Conservation (phyloP, 2,888 invertebrate species). For the Agriopis aurantiaria region DNA sequence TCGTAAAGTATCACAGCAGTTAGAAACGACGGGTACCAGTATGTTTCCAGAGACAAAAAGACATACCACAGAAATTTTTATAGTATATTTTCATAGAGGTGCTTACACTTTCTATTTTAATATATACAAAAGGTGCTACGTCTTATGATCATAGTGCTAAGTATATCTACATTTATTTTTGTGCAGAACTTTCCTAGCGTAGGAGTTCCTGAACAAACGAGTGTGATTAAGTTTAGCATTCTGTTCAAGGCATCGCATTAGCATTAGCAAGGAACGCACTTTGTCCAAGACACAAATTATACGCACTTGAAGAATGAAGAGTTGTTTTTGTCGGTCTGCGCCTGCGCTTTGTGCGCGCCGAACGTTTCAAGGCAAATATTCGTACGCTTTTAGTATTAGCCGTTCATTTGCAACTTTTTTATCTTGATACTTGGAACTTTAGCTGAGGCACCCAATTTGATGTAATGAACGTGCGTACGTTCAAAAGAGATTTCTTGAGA, state of each 20-base stretch:
- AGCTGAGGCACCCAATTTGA: slow-evolving; percentile 38
- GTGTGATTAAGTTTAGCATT: background rate
- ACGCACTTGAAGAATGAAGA: slow-evolving; percentile 66
- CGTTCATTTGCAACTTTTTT: slow-evolving; percentile 67
- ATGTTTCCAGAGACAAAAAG: no score
- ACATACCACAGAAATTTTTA: no score
- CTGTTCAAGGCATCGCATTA: slow-evolving; percentile 1
- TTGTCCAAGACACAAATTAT: slow-evolving; percentile 67
- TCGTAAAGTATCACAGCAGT: slow-evolving; percentile 4
- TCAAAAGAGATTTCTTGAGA: background rate
- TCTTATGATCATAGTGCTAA: no score
- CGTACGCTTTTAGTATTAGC: slow-evolving; percentile 61
- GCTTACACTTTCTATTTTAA: no score
- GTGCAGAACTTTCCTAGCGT: background rate
- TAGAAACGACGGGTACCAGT: background rate
- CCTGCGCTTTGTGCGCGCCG: slow-evolving; percentile 72
- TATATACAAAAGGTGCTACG: no score
- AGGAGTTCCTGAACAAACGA: background rate
- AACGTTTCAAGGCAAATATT: slow-evolving; percentile 73
- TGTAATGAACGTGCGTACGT: slow-evolving; percentile 26
- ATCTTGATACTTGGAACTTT: slow-evolving; percentile 58
- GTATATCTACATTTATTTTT: background rate
- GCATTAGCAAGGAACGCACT: slow-evolving; percentile 48
- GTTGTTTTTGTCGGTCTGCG: slow-evolving; percentile 69
- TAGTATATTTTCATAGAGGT: no score